These are phyloP conservation scores for Anastatus disparis DNA, from an alignment of 1,140 invertebrate species.

Conservation along the genomic window DNA sequence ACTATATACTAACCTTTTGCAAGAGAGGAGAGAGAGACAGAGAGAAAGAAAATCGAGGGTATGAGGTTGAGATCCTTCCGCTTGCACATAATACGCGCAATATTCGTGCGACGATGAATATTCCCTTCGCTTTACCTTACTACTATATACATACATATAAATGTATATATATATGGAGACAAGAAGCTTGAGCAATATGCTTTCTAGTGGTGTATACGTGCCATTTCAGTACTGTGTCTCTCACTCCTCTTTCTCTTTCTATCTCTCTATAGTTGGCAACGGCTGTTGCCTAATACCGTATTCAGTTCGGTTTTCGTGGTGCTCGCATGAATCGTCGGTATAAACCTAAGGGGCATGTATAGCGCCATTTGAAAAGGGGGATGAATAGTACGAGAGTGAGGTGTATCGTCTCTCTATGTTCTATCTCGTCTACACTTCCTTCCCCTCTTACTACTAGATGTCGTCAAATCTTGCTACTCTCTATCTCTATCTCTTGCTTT, in stretches of 20 bases:
- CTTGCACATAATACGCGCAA: conserved; percentile 17
- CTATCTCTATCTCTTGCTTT: not conserved
- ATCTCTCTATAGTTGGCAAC: not conserved
- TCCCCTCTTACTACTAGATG: not conserved
- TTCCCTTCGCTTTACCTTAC: conserved; percentile 17
- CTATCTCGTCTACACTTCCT: not conserved
- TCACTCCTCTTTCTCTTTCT: too few species aligned
- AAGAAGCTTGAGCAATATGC: not conserved
- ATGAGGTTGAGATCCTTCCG: not conserved
- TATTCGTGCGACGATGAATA: conserved; percentile 32
- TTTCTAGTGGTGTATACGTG: conserved; percentile 1
- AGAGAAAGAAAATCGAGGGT: too few species aligned
- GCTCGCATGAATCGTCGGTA: conserved; percentile 52
- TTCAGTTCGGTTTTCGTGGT: conserved; percentile 49
- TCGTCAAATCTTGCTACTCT: conserved; percentile 31
- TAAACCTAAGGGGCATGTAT: conserved; percentile 42
- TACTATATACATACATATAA: too few species aligned
- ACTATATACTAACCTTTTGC: too few species aligned
- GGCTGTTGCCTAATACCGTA: conserved; percentile 52
- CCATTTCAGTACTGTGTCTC: too few species aligned
- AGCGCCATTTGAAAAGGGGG: not conserved
- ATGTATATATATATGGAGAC: not conserved
- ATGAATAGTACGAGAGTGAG: conserved; percentile 48
- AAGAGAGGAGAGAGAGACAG: too few species aligned
- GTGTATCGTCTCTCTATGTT: conserved; percentile 5